Evolutionary conservation across 2,888 invertebrate genomes (phyloP), one percentile per base, ranked within the genome.

Genomic region (Chrysolina americana): DNA sequence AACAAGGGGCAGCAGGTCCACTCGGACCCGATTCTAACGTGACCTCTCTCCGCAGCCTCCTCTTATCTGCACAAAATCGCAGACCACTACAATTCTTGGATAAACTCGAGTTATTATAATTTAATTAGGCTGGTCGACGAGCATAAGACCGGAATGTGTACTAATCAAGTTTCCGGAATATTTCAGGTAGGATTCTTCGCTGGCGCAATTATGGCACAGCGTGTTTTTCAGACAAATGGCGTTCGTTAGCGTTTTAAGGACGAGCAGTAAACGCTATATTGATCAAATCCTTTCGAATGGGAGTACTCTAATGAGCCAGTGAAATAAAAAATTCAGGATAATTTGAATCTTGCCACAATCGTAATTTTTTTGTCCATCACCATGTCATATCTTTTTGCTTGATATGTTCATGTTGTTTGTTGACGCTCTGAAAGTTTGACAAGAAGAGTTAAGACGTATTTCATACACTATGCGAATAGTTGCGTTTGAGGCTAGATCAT

Each of bases 41-140:
- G 69, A 70, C 71, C 72, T 41, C 72, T 41, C 71, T 75, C 68
- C 56, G 23, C 47, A 21, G 28, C 65, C 63, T 62, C 62, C 65
- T 70, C 66, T 68, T 56, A 48, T 66, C 65, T 41, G 48, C 17
- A 48, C 50, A 21, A n/a, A 53, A 59, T 56, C 50, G 71, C 68
- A 74, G 74, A 68, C 68, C 71, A 68, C 53, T 68, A 68, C 56
- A 69, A 41, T 68, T 71, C 74, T 70, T 71, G 68, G 70, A 68
- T 70, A 65, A 65, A 70, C 48, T 68, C 68, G 50, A 68, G 50
- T 71, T 70, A 70, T 73, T 70, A 73, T 70, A 70, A 70, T 73
- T 73, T 41, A 69, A 74, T 74, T 74, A 70, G 59, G 62, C 56
- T 28, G 48, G 44, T 53, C 15, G 21, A 68, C 48, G 48, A 72